Percentiles rank a stretch among this genome's conserved stretches.
These are phyloP conservation scores for Empidonax alnorum DNA, from an alignment of 2,113 vertebrate genomes.

Conservation along the genomic window DNA sequence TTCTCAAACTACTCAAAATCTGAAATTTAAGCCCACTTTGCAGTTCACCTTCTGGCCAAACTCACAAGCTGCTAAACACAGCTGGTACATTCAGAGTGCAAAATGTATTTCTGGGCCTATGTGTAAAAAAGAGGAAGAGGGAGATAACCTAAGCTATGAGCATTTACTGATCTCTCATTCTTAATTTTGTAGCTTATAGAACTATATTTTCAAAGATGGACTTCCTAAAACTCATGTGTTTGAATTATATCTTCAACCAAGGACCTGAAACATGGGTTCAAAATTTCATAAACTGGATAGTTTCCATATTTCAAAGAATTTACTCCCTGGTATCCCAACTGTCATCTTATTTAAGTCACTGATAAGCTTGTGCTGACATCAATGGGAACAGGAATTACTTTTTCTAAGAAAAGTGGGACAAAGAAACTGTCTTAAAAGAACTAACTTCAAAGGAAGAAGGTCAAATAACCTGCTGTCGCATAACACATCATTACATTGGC, in stretches of 20 bases:
- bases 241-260: background rate
- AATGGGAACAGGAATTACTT: slow-evolving; percentile 12
- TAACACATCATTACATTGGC: background rate
- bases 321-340: background rate
- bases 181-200: background rate
- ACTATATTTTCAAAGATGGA: background rate
- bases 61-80: background rate
- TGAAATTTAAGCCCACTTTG: background rate
- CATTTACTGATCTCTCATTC: background rate
- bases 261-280: background rate
- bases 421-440: slow-evolving; percentile 34
- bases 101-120: background rate
- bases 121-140: background rate
- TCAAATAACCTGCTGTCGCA: slow-evolving; percentile 19
- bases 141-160: background rate
- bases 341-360: background rate
- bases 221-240: background rate
- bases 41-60: background rate
- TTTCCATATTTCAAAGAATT: slow-evolving; percentile 21
- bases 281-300: background rate
- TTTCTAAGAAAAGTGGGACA: slow-evolving; percentile 16
- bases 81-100: background rate
- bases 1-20: background rate
- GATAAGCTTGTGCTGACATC: slow-evolving; percentile 22
- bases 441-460: slow-evolving; percentile 33